These are phyloP conservation scores for Amphimedon queenslandica DNA, from an alignment of 37 sponge, comb jelly and placozoan genomes.

Conservation along the genomic window DNA sequence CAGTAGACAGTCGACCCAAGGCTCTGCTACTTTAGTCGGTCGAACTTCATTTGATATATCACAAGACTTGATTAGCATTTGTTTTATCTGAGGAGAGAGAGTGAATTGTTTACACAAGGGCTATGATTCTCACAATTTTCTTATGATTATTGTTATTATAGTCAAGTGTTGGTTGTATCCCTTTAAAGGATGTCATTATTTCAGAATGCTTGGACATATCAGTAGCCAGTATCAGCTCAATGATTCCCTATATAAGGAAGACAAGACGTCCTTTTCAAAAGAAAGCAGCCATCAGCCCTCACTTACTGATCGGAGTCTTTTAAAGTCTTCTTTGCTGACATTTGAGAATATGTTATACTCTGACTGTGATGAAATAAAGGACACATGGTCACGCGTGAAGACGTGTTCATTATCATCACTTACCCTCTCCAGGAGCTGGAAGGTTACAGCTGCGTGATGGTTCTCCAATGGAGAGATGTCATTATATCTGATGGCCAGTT, in stretches of 20 bases:
- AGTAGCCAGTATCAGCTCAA: conserved; percentile 79
- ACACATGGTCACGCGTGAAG: conserved; percentile 67
- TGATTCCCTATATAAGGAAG: conserved; percentile 75
- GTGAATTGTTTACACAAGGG: background rate
- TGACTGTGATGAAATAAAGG: conserved; percentile 26
- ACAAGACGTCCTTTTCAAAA: too few relatives aligned
- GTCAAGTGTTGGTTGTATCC: conserved; percentile 14
- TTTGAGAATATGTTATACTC: conserved; percentile 69
- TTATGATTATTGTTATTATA: conserved; percentile 37
- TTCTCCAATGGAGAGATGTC: conserved; percentile 93
- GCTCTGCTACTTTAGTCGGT: conserved; percentile 75
- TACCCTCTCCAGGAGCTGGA: conserved; percentile 70
- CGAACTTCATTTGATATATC: conserved; percentile 89
- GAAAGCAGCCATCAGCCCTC: background rate
- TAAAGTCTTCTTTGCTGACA: conserved; percentile 31
- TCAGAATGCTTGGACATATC: conserved; percentile 80
- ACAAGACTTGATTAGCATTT: conserved; percentile 81
- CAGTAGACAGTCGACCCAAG: conserved; percentile 89
- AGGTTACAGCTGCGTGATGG: conserved; percentile 88
- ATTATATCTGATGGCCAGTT: conserved; percentile 84
- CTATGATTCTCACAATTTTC: conserved; percentile 22
- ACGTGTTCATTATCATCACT: background rate
- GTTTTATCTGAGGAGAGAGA: conserved; percentile 39
- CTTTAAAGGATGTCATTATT: conserved; percentile 48
- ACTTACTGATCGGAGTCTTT: conserved; percentile 54